Evolutionary conservation across 2,888 invertebrate species (phyloP), one percentile per base, ranked within the genome.

Genomic region (Eretmocerus hayati): DNA sequence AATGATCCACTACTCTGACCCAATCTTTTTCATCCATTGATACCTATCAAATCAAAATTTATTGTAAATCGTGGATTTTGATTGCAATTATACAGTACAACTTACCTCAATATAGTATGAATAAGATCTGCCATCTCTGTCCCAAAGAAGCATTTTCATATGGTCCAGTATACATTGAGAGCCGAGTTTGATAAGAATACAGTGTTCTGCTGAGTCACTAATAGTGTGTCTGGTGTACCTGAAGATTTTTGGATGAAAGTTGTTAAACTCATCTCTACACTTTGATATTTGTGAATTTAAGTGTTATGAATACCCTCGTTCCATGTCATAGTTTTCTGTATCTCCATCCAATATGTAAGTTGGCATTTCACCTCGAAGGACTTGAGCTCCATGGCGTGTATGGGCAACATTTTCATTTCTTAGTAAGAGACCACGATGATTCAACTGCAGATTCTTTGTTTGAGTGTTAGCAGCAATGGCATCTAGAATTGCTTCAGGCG

Each of bases 11-110:
- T 46, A 99, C 86, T 50, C 87, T 81, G 54, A 89, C 84, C 95
- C 97, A 99, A 72, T 95, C 90, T 70, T 85, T 86, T 71, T 91
- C 87, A 76, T 97, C 93, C 75, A 94, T 90, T 0, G 94, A 95
- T 22, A 93, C 90, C 70, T 71, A 42, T 6, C 42, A 31, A 26
- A 16, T 38, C 33, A 36, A 50, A 31, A 53, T 49, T 23, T 9
- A n/a, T 18, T 15, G 31, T 9, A 37, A n/a, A 45, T 33, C 48
- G 36, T 23, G 11, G 8, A 40, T 9, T n/a, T 15, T 22, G 9
- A 23, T 13, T 23, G 16, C 11, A 22, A 19, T 32, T 4, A 6
- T 31, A 11, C 18, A 33, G 19, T 26, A 35, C 35, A 35, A 15
- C 77, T 42, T 20, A 69, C 70, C 71, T 92, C 93, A 61, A 93